Base-by-base conservation (phyloP, 2,888 invertebrate species). In the Griposia aprilina region DNA sequence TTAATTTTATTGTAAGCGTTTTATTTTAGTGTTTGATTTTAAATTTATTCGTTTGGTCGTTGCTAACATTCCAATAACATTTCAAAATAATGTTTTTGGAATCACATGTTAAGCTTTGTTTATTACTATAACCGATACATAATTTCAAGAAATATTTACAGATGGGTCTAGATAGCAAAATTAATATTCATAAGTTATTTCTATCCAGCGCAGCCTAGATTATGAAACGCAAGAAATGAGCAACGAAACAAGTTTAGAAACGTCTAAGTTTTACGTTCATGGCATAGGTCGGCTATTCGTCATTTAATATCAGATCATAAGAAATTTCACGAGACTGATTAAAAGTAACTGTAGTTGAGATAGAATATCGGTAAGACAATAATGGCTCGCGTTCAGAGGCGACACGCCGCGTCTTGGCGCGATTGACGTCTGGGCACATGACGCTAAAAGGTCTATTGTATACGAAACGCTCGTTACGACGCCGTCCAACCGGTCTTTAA, bases 361-460 rank as follows among this genome's bases (percentile, higher is more conserved):
- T 84, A 77, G 76, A 85, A 84, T 78, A 87, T 82, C 82, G 67
- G 85, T 85, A 88, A 89, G 89, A 90, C 93, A 93, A 93, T 95
- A 96, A 96, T 93, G 95, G 94, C 89, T 84, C 87, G 89, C 90
- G 90, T 92, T 90, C 94, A 95, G 93, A 90, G 90, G 90, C 90
- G 92, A 86, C 90, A 90, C 73, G 82, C 84, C 90, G 92, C 92
- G 92, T 91, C 91, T 90, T 88, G 81, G 70, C 85, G 91, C 93
- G 97, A 97, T 96, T 97, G 97, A 97, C 97, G 94, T 92, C 90
- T 93, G 92, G 93, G 93, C 94, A 93, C 93, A 93, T 96, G 97
- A 97, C 97, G 95, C 95, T 97, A 97, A 97, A 96, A 96, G 97
- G 96, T 96, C 96, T 96, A 97, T 97, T 97, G 97, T 97, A 97